phyloP scores from a whole-genome alignment of 2,888 invertebrate genomes.

The Thyatira batis region DNA sequence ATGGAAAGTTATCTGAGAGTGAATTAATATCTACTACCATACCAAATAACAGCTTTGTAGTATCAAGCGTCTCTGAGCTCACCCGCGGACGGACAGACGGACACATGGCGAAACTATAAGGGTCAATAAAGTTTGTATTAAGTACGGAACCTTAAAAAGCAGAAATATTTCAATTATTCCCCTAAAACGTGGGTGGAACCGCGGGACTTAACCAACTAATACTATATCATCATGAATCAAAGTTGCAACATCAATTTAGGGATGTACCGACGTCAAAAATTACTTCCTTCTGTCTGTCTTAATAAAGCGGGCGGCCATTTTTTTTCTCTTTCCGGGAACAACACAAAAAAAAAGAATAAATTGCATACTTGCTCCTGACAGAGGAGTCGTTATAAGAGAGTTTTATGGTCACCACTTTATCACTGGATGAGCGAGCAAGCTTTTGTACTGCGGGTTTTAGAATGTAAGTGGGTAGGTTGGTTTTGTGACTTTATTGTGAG shows the following conservation, averaged over 20 bases:
- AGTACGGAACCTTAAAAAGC: too few relatives aligned
- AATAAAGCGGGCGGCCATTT: conserved; percentile 44
- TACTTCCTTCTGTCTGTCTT: conserved; percentile 38
- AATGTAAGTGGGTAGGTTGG: conserved; percentile 7
- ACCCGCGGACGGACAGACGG: too few relatives aligned
- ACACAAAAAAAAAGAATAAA: conserved; percentile 52
- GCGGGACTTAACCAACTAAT: too few relatives aligned
- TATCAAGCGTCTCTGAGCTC: too few relatives aligned
- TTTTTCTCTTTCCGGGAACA: conserved; percentile 37
- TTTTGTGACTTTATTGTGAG: conserved; percentile 2
- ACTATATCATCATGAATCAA: too few relatives aligned
- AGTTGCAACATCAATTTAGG: background rate
- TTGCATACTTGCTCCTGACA: conserved; percentile 67
- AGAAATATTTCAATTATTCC: too few relatives aligned
- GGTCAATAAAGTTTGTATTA: too few relatives aligned
- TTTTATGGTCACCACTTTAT: conserved; percentile 68
- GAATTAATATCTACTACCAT: too few relatives aligned
- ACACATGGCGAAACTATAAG: too few relatives aligned
- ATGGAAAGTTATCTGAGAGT: too few relatives aligned
- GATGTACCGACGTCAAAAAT: conserved; percentile 32
- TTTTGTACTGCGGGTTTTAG: conserved; percentile 25
- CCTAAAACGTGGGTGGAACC: too few relatives aligned
- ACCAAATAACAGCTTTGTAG: too few relatives aligned
- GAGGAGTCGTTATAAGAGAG: conserved; percentile 64
- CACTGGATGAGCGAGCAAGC: conserved; percentile 51